These are phyloP conservation scores for Mimachlamys varia DNA, from an alignment of 2,888 invertebrate species.

Conservation along the genomic window DNA sequence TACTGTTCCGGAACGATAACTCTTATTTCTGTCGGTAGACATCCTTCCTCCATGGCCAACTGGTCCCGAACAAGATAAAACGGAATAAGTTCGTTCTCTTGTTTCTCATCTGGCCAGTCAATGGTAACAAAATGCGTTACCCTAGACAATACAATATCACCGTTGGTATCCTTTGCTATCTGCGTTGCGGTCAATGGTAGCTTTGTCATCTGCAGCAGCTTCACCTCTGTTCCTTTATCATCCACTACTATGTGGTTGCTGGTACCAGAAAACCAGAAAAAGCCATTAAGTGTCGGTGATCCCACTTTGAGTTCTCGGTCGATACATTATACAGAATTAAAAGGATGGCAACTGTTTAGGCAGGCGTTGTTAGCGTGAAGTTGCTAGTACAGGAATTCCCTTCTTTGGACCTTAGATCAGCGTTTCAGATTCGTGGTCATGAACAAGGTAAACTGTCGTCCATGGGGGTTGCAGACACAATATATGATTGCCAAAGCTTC, in stretches of 20 bases:
- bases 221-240: conserved; percentile 36
- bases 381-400: conserved; percentile 70
- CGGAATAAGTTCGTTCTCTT: neutral
- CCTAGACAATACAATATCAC: conserved; percentile 39
- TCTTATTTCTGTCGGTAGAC: conserved; percentile 39
- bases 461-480: conserved; percentile 54
- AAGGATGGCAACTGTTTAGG: conserved; percentile 59
- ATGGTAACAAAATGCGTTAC: neutral
- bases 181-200: conserved; percentile 17
- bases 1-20: neutral
- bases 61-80: conserved; percentile 37
- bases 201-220: neutral
- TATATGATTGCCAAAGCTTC: conserved; percentile 54
- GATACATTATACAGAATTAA: conserved; percentile 50
- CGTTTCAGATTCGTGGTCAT: conserved; percentile 55
- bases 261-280: conserved; percentile 43
- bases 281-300: conserved; percentile 74
- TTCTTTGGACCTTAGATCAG: conserved; percentile 54
- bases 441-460: conserved; percentile 42
- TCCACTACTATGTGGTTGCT: neutral
- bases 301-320: conserved; percentile 54
- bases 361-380: conserved; percentile 76
- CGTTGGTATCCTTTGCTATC: neutral
- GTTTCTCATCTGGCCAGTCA: too few species aligned
- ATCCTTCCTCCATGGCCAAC: conserved; percentile 42